Evolutionary conservation across 1,140 invertebrate species (phyloP).

Genomic region (Hestina assimilis): DNA sequence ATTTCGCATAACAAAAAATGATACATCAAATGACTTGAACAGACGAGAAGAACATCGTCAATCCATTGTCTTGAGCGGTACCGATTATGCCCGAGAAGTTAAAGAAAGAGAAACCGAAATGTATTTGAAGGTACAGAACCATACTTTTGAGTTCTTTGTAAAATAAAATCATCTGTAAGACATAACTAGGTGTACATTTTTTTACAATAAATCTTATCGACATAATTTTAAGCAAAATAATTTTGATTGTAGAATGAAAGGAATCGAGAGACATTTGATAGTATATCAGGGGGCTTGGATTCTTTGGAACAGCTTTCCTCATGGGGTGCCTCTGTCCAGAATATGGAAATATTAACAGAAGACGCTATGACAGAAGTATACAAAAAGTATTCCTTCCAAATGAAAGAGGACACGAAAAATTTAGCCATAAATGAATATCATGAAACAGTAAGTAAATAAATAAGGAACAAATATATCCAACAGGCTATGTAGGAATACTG

Average conservation of each 20-base stretch:
- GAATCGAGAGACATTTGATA: constrained; percentile 42
- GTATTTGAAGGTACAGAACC: constrained; percentile 56
- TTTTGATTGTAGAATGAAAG: constrained; percentile 44
- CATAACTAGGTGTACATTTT: too few species aligned
- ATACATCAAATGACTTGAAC: constrained; percentile 43
- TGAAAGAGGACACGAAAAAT: constrained; percentile 60
- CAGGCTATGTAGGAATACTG: too few species aligned
- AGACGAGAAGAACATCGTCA: constrained; percentile 56
- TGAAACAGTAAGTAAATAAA: constrained; percentile 51
- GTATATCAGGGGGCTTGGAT: constrained; percentile 48
- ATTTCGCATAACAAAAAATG: constrained; percentile 49
- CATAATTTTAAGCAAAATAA: too few species aligned
- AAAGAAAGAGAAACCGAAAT: constrained; percentile 49
- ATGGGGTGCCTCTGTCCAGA: constrained; percentile 35
- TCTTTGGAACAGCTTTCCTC: constrained; percentile 58
- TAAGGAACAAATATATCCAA: too few species aligned
- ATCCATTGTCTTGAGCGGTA: constrained; percentile 45
- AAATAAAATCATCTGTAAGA: too few species aligned
- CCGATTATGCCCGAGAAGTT: constrained; percentile 56
- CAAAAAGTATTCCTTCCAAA: constrained; percentile 64
- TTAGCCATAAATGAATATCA: constrained; percentile 58
- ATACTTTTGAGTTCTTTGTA: too few species aligned
- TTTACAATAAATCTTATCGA: too few species aligned
- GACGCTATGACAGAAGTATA: constrained; percentile 68
- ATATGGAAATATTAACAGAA: constrained; percentile 47